Evolutionary conservation across 2,888 invertebrate species (phyloP), one percentile per base, ranked within the genome.

Genomic region (Panopea generosa): DNA sequence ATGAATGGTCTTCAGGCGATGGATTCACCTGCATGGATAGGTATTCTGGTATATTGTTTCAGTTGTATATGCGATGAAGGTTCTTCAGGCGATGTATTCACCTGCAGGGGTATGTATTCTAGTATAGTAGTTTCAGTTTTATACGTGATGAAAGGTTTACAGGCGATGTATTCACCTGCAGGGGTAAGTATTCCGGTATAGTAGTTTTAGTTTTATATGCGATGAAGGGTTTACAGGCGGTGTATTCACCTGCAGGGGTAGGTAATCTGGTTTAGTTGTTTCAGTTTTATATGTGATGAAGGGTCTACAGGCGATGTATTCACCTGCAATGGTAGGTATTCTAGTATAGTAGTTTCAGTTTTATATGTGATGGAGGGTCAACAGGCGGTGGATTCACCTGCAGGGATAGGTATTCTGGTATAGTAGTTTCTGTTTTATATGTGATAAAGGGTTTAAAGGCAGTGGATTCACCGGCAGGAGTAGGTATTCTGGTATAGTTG

Each of bases 231-330:
- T 95, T 93, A 95, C 95, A 90, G 97, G 97, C 4, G 96, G 97
- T 90, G 97, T 97, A 84, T 96, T 94, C 91, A 93, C 94, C 9
- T 97, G 97, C 90, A 94, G 94, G 83, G 93, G 93, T 93, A 75
- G 66, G 81, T 60, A 22, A 11, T n/a, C n/a, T n/a, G n/a, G n/a
- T n/a, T n/a, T n/a, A n/a, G 93, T 4, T 92, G 92, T 56, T 92
- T 87, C 81, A 83, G 87, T 47, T 93, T 93, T 86, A 88, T 90
- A 50, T 93, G 93, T 89, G 87, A 91, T 45, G 87, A 95, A 14
- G 97, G 97, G 0, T 96, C 95, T 93, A 95, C 95, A 90, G 97
- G 97, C 4, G 96, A 97, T 90, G 97, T 97, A 84, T 96, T 94
- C 91, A 94, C 94, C 9, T 97, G 97, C 89, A 94, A 94, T 83